Base-by-base conservation (phyloP, 2,797 vertebrate species). In the Thripadectes ignobilis region DNA sequence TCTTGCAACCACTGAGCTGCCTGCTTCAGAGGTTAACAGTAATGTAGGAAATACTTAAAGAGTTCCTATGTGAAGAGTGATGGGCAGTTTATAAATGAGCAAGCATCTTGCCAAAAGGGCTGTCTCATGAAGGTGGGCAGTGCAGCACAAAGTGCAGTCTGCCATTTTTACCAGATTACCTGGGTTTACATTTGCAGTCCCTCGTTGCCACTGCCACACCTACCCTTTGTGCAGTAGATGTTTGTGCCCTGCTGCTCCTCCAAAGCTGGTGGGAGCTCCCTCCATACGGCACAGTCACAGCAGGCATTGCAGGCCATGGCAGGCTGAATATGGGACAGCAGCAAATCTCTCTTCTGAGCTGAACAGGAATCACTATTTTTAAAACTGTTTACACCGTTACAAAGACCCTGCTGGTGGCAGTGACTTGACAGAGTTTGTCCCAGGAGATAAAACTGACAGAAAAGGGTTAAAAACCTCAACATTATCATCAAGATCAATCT, bases 271-370 rank as follows among this genome's bases (percentile, higher is more conserved):
- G 4, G n/a, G 21, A 55, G 8, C 13, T 14, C 6, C 6, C 9
- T 9, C 16, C 20, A 5, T 51, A 13, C 0, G 3, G n/a, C 68
- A 45, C 12, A 48, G 66, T 45, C 0, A 0, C 34, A 30, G 30
- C 43, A 19, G 19, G 16, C 66, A 61, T 7, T 2, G 0, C 14
- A n/a, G 41, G 63, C 22, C 34, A 6, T 1, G 2, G 52, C 43
- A 43, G 55, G 32, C 32, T 58, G 43, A 45, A 49, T 2, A 1
- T 22, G 10, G 29, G 55, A 58, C 3, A 38, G 23, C 1, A 76
- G 32, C 6, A 4, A 13, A 54, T 21, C 34, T 68, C 38, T n/a
- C n/a, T 69, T 29, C n/a, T 10, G 13, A 59, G 24, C 41, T 21
- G 19, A 58, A 29, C 36, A 46, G 6, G 2, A 49, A 39, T 52